Percentiles rank a stretch among this genome's conserved stretches.
These are phyloP conservation scores for Merluccius polli DNA, from an alignment of 2,797 vertebrate species.

Conservation along the genomic window DNA sequence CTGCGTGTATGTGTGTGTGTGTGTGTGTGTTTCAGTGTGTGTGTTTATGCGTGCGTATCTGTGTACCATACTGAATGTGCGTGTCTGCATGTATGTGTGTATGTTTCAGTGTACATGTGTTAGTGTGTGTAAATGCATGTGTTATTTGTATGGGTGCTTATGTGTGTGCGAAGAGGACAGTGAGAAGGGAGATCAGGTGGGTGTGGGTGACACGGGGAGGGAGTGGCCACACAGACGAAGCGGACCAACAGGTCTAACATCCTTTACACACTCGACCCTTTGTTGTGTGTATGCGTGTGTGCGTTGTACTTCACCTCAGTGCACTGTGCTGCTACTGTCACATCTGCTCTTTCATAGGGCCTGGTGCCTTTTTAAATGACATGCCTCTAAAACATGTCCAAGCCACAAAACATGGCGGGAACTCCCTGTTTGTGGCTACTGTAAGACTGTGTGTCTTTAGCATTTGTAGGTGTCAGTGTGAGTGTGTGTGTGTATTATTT, in stretches of 20 bases:
- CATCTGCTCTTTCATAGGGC: background rate
- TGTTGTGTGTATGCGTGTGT: background rate
- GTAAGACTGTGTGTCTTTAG: background rate
- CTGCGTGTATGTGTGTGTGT: background rate
- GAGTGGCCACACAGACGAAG: constrained; percentile 44
- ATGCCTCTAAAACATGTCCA: background rate
- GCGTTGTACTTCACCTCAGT: background rate
- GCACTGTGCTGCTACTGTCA: background rate
- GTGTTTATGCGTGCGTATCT: background rate
- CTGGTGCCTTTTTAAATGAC: background rate
- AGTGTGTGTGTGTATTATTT: background rate
- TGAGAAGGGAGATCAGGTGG: constrained; percentile 54
- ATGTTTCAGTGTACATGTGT: background rate
- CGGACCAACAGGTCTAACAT: constrained; percentile 56
- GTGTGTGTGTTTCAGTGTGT: background rate
- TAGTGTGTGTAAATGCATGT: too few relatives aligned
- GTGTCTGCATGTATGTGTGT: background rate
- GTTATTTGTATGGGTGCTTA: background rate
- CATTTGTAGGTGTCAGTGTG: background rate
- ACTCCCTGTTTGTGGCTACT: too few relatives aligned
- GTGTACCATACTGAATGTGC: background rate
- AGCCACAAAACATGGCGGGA: background rate
- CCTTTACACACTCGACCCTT: constrained; percentile 8
- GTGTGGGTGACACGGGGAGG: constrained; percentile 37
- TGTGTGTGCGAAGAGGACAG: constrained; percentile 18